Percentiles rank a stretch among this genome's conserved stretches.
Evolutionary conservation across 2,797 vertebrate genomes (phyloP).

Genomic region (Perodicticus potto): DNA sequence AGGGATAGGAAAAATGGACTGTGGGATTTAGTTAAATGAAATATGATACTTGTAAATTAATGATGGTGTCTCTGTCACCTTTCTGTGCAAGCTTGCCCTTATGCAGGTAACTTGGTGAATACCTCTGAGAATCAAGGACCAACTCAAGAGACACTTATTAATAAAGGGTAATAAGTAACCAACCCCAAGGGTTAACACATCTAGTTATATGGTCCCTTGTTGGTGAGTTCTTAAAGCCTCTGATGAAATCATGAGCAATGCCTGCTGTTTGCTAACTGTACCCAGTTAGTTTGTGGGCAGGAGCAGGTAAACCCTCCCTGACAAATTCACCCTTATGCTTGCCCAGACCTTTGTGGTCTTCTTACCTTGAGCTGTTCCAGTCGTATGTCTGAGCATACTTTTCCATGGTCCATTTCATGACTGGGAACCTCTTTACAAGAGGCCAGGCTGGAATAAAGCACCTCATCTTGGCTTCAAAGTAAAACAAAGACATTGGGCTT

Average conservation of each 20-base stretch:
- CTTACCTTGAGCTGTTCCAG: not conserved
- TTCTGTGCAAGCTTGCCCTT: not conserved
- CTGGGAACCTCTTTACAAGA: not conserved
- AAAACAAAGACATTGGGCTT: not conserved
- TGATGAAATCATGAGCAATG: not conserved
- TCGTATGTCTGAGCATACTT: not conserved
- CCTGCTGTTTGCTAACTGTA: not conserved
- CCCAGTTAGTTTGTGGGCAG: not conserved
- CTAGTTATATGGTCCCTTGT: not conserved
- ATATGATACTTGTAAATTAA: not conserved
- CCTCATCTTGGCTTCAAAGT: not conserved
- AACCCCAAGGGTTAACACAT: not conserved
- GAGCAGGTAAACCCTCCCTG: not conserved
- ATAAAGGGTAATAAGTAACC: not conserved
- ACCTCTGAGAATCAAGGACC: not conserved
- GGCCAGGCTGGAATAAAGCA: not conserved
- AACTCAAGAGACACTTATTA: not conserved
- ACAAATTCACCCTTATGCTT: not conserved
- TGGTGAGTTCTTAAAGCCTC: not conserved
- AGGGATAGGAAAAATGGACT: not conserved
- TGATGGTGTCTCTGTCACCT: not conserved
- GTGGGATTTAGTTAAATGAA: not conserved
- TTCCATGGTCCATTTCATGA: not conserved
- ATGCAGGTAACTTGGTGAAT: not conserved
- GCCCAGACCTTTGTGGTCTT: not conserved